Evolutionary conservation across 2,113 vertebrate species (phyloP), one percentile per base, ranked within the genome.

Genomic region (Solenodon paradoxus): DNA sequence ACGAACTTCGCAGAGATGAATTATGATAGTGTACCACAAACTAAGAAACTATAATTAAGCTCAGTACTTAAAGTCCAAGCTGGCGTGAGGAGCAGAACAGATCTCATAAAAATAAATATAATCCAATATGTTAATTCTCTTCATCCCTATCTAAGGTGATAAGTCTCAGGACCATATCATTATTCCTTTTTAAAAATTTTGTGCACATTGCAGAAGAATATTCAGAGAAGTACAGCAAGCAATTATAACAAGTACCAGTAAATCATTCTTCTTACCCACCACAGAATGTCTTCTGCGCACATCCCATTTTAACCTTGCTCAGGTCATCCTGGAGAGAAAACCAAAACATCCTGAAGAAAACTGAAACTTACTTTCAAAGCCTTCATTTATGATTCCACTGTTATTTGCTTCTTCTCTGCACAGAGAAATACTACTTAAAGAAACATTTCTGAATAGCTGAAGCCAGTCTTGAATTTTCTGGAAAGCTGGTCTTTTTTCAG

Each of bases 401-500:
- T 51, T 47, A 38, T 9, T 15, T 12, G 85, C 64, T 83, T 71
- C 96, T 35, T 88, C 90, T 82, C 92, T 87, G 63, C 74, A 63
- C 28, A 61, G 90, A 49, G 81, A 74, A 78, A 59, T 84, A 19
- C 84, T 92, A 89, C 81, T 97, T 75, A 97, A 63, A 55, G 96
- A 93, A 74, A 94, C 92, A 15, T 83, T 59, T 93, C 93, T 97
- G 94, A 98, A 96, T 92, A 98, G 96, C 96, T 98, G 97, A 59
- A 98, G 96, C 69, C 98, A 95, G 68, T 97, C 94, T 77, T 97
- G 97, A 97, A 98, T 97, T 26, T 74, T 90, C 82, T 71, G 75
- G 85, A 98, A 99, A 85, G 95, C 94, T 69, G 98, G 98, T 93
- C 98, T 98, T 82, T 96, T 97, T 49, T 90, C 75, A 79, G 97